Base-by-base conservation (phyloP, 2,113 vertebrate species). In the Candoia aspera region DNA sequence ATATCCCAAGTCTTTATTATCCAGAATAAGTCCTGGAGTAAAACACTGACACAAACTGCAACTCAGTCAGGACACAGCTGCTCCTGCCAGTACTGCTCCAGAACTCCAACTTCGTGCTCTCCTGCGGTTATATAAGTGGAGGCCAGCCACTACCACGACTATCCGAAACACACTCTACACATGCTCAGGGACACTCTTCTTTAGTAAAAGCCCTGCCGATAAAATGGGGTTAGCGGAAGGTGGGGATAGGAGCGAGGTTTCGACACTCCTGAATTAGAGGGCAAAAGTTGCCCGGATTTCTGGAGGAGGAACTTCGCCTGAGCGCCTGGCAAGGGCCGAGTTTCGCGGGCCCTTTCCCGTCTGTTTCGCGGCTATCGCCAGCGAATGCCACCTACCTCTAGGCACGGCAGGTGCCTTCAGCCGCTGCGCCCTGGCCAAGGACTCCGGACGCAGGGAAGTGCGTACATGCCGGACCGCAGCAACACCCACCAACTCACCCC, bases 391-490 rank as follows among this genome's bases (percentile, higher is more conserved):
- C 84, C 49, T 53, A 49, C 46, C 49, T 86, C 62, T 54, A 8
- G 37, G 83, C 53, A 3, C 83, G 21, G 88, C 15, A 84, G 24
- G 33, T 4, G 73, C 73, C 46, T 57, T 92, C 84, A 92, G 92
- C 88, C 88, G 53, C 88, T 86, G 92, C 84, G 88, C 84, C 89
- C 88, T 21, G 53, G 84, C 53, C 92, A 24, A 86, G 92, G 84
- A 86, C 53, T n/a, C 93, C 46, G 62, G 49, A 95, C 55, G 90
- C 94, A 37, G 55, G 49, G 24, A 1, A 24, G 84, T 62, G 55
- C 84, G 54, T 68, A 79, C 85, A 83, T 90, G 85, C 55, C 29
- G 19, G 54, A 85, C 29, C 1, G 2, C 91, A 92, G 49, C 73
- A 37, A 37, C 73, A 42, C 15, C 17, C 6, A 21, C 64, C 62